Conservation (phyloP, 1,140 invertebrate species). For the Dreissena polymorpha region DNA sequence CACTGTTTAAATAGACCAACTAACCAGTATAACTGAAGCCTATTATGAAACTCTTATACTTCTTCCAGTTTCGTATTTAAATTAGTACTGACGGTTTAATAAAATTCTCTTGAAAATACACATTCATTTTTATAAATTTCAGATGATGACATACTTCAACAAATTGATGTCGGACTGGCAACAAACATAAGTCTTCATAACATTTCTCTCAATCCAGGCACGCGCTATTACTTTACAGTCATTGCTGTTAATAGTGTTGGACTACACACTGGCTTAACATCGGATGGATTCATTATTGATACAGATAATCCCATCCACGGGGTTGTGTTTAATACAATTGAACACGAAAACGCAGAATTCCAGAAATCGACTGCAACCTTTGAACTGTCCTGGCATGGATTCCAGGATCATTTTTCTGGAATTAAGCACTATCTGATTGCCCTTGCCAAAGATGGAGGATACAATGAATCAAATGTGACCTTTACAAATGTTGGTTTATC, state of each 20-base stretch:
- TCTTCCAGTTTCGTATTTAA: background rate
- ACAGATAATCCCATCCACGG: constrained; percentile 50
- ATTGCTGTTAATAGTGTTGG: no score
- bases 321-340: constrained; percentile 55
- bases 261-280: no score
- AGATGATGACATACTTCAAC: constrained; percentile 48
- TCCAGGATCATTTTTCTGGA: constrained; percentile 54
- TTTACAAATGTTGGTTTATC: no score
- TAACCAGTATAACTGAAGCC: background rate
- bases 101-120: background rate
- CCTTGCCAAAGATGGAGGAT: constrained; percentile 9
- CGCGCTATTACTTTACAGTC: no score
- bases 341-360: constrained; percentile 14
- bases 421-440: constrained; percentile 48
- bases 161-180: no score
- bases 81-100: background rate
- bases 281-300: constrained; percentile 59
- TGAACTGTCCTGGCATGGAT: constrained; percentile 60
- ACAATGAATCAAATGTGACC: background rate
- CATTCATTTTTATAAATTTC: background rate
- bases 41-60: background rate
- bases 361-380: constrained; percentile 47
- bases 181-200: no score
- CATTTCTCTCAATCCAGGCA: no score
- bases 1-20: background rate